Evolutionary conservation across 1,140 invertebrate species (phyloP).

Genomic region (Dendrolimus kikuchii): DNA sequence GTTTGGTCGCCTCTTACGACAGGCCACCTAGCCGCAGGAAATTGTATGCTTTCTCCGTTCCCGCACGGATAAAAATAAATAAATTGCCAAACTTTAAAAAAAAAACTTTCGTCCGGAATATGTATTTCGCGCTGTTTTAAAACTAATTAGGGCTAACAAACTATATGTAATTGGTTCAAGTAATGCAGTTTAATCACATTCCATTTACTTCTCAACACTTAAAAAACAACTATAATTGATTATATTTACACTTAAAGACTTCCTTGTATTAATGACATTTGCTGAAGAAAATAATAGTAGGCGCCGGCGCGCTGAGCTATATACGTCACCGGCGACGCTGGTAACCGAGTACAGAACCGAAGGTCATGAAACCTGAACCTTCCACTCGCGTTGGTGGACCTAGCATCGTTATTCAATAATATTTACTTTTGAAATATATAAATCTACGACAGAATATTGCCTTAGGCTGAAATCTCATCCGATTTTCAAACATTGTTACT

Average conservation of each 20-base stretch:
- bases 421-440: conserved; percentile 1
- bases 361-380: conserved; percentile 61
- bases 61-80: no score
- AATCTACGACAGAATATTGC: no score
- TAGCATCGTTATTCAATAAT: conserved; percentile 28
- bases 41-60: no score
- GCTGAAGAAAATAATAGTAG: conserved; percentile 37
- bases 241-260: conserved; percentile 17
- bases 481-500: no score
- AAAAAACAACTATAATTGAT: neutral
- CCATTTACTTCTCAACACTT: conserved; percentile 6
- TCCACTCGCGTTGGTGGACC: conserved; percentile 47
- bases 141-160: no score
- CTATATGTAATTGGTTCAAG: neutral
- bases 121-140: no score
- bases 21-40: no score
- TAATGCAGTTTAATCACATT: conserved; percentile 10
- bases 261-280: conserved; percentile 36
- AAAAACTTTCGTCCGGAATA: no score
- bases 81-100: no score
- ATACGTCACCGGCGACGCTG: conserved; percentile 50
- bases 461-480: no score
- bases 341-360: conserved; percentile 62
- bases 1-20: no score
- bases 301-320: conserved; percentile 36